phyloP scores from a whole-genome alignment of 2,113 vertebrate species.

The Catharus bicknelli region DNA sequence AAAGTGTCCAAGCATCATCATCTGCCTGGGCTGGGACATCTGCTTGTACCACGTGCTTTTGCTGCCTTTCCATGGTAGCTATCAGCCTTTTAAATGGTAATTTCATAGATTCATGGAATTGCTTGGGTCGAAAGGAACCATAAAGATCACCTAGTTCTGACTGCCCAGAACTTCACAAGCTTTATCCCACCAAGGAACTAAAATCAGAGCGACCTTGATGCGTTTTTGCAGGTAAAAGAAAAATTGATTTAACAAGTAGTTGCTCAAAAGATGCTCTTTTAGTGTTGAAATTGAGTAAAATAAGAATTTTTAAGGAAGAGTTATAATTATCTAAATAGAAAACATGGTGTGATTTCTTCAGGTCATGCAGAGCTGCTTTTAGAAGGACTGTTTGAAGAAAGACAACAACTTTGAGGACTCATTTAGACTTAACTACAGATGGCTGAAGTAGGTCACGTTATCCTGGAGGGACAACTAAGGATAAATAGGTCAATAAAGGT shows the following conservation, averaged over 20 bases:
- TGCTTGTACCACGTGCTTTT: neutral
- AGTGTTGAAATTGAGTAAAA: neutral
- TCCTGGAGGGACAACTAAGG: slow-evolving; percentile 34
- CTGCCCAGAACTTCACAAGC: neutral
- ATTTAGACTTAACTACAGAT: slow-evolving; percentile 32
- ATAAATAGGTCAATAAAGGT: slow-evolving; percentile 54
- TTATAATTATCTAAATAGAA: neutral
- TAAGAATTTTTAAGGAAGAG: neutral
- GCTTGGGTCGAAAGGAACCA: neutral
- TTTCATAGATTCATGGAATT: neutral
- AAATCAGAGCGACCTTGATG: neutral
- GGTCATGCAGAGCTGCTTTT: neutral
- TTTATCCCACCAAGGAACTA: neutral
- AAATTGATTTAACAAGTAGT: neutral
- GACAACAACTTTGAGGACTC: neutral
- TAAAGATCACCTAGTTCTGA: neutral
- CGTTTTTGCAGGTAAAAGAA: neutral
- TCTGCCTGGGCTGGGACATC: neutral
- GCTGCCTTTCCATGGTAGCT: neutral
- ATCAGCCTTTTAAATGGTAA: neutral
- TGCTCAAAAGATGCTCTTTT: neutral
- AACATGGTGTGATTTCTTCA: neutral
- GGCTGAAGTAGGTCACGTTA: neutral
- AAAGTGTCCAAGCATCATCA: neutral
- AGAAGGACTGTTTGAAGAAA: neutral